phyloP scores from a whole-genome alignment of 2,888 invertebrate genomes.

The Acanthococcus lagerstroemiae region DNA sequence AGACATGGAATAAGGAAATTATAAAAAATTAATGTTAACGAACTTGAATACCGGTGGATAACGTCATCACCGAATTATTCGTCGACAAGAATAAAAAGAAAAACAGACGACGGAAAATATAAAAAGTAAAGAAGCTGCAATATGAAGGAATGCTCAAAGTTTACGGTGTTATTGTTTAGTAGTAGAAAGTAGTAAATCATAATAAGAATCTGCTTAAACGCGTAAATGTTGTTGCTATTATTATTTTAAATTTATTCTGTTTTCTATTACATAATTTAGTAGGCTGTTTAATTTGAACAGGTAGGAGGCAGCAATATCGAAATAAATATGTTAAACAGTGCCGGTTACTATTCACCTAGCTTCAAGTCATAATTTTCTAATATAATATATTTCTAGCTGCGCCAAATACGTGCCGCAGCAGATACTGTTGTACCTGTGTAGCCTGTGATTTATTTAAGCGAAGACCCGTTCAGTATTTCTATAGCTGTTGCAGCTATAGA shows the following conservation, averaged over 20 bases:
- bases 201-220: conserved; percentile 23
- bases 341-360: conserved; percentile 27
- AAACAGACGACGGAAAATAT: too few relatives aligned
- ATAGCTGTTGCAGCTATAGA: background rate
- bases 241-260: conserved; percentile 27
- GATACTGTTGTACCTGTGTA: conserved; percentile 1
- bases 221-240: conserved; percentile 27
- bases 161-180: background rate
- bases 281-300: conserved; percentile 27
- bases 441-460: conserved; percentile 24
- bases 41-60: background rate
- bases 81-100: too few relatives aligned
- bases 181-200: conserved; percentile 20
- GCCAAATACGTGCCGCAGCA: conserved; percentile 12
- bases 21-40: too few relatives aligned
- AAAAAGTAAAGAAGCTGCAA: too few relatives aligned
- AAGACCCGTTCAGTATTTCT: conserved; percentile 16
- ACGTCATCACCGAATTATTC: background rate
- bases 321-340: conserved; percentile 28
- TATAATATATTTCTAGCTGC: conserved; percentile 18
- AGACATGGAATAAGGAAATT: too few relatives aligned
- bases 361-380: conserved; percentile 28
- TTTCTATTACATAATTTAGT: conserved; percentile 30
- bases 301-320: conserved; percentile 25
- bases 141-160: too few relatives aligned